Conservation (phyloP, 2,888 invertebrate genomes). For the Oxystoma pomonae region DNA sequence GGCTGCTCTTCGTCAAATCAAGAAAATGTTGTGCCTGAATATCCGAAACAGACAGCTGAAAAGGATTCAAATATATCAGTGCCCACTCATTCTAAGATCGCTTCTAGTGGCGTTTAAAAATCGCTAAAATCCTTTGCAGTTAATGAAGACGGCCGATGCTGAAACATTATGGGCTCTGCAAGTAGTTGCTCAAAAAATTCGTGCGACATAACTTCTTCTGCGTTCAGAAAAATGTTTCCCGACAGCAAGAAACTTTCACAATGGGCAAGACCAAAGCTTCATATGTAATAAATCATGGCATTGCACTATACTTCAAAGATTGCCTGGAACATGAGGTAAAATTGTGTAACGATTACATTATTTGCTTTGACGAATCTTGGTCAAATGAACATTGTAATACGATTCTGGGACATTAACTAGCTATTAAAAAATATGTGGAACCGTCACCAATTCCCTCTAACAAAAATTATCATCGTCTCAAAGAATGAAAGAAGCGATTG, state of each 20-base stretch:
- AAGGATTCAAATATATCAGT: background rate
- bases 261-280: background rate
- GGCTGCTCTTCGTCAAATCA: background rate
- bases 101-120: too few relatives aligned
- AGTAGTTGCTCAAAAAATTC: background rate
- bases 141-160: background rate
- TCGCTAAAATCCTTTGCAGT: background rate
- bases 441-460: too few relatives aligned
- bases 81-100: background rate
- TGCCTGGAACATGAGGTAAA: background rate
- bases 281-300: background rate
- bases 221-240: background rate
- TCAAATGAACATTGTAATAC: too few relatives aligned
- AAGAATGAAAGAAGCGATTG: too few relatives aligned
- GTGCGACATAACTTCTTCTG: background rate
- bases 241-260: background rate
- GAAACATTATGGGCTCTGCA: background rate
- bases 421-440: too few relatives aligned
- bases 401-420: too few relatives aligned
- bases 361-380: too few relatives aligned
- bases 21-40: background rate
- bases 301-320: background rate
- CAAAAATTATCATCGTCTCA: too few relatives aligned
- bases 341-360: background rate
- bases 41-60: background rate